phyloP scores from a whole-genome alignment of 2,797 vertebrate genomes.

The Betta splendens region DNA sequence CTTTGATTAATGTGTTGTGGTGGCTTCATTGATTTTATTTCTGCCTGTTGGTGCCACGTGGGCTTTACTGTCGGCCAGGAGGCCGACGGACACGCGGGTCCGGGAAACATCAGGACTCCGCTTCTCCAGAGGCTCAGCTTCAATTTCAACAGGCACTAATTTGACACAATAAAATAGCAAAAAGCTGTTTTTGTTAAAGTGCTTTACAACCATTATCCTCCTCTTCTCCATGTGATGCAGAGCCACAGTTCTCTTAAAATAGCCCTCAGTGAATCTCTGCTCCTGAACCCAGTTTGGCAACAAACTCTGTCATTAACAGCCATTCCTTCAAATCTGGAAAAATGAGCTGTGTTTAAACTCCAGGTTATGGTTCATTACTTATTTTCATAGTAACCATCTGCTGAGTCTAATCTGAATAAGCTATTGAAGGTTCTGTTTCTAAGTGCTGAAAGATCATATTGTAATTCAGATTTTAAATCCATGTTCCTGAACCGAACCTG shows the following conservation, averaged over 20 bases:
- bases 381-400: no score
- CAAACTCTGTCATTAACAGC: neutral
- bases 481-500: neutral
- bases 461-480: no score
- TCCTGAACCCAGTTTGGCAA: no score
- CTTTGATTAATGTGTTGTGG: neutral
- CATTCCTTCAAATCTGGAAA: neutral
- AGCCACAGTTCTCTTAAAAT: neutral
- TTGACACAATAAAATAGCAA: neutral
- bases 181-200: neutral
- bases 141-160: neutral
- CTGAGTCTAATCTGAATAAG: no score
- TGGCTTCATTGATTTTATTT: neutral
- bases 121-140: neutral
- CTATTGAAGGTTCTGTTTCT: no score
- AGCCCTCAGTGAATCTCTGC: no score
- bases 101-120: neutral
- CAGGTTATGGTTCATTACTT: neutral
- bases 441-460: no score
- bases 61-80: neutral
- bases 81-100: no score
- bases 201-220: neutral
- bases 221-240: neutral
- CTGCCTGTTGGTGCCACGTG: neutral
- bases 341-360: neutral